These are phyloP conservation scores for Manduca sexta DNA, from an alignment of 1,140 invertebrate genomes.

Conservation along the genomic window DNA sequence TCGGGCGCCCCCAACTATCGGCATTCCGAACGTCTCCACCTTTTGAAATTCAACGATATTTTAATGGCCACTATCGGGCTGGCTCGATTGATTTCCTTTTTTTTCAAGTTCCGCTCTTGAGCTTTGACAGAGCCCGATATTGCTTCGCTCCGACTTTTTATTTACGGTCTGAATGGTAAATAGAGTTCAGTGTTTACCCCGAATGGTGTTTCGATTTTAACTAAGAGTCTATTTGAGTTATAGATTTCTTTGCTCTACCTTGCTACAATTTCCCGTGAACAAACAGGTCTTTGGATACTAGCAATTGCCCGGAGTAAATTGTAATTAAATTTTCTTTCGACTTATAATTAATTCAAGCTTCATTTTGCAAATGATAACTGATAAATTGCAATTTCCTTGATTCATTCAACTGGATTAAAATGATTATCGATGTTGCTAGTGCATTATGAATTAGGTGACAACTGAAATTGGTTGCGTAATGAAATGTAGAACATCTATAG, in stretches of 20 bases:
- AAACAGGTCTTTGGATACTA: too few relatives aligned
- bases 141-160: slow-evolving; percentile 47
- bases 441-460: background rate
- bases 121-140: slow-evolving; percentile 56
- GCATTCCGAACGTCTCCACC: slow-evolving; percentile 32
- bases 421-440: background rate
- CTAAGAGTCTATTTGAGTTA: slow-evolving; percentile 17
- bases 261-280: background rate
- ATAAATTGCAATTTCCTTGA: too few relatives aligned
- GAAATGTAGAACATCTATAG: slow-evolving; percentile 18
- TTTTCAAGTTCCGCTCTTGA: slow-evolving; percentile 39
- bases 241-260: slow-evolving; percentile 5
- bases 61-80: slow-evolving; percentile 59
- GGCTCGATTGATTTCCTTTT: slow-evolving; percentile 37
- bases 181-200: slow-evolving; percentile 44
- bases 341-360: too few relatives aligned
- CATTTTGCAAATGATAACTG: too few relatives aligned
- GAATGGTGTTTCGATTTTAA: slow-evolving; percentile 39
- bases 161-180: slow-evolving; percentile 53
- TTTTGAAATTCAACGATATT: slow-evolving; percentile 65
- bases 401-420: too few relatives aligned
- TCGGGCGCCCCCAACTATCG: slow-evolving; percentile 24
- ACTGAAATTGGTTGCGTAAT: slow-evolving; percentile 5
- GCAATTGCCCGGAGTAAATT: too few relatives aligned
- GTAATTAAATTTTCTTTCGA: too few relatives aligned